Conservation (phyloP, 2,797 vertebrate genomes). For the Myotis daubentonii region DNA sequence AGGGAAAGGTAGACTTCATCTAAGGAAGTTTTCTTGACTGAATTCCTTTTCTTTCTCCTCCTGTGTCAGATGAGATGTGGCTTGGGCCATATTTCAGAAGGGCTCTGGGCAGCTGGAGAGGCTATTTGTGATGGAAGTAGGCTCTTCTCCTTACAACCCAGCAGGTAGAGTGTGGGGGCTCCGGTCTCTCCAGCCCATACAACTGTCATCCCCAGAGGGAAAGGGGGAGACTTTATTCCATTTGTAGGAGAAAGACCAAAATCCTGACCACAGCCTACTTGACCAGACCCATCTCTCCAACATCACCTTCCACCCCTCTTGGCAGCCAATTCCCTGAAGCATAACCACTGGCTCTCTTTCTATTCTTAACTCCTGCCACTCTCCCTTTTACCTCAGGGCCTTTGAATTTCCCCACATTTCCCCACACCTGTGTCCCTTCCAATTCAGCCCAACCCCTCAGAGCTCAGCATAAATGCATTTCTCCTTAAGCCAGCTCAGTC, state of each 20-base stretch:
- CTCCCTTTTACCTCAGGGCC: not conserved
- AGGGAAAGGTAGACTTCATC: not conserved
- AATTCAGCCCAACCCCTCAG: not conserved
- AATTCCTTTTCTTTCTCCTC: not conserved
- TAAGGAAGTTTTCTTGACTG: not conserved
- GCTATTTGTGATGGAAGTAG: not conserved
- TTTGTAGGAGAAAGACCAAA: not conserved
- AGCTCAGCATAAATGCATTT: not conserved
- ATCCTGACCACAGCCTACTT: not conserved
- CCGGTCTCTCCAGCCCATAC: not conserved
- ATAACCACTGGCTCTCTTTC: not conserved
- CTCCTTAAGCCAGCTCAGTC: not conserved
- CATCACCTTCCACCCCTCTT: not conserved
- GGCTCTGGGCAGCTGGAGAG: not conserved
- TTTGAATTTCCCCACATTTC: not conserved
- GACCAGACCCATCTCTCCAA: not conserved
- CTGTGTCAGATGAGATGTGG: not conserved
- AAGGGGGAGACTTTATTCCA: not conserved
- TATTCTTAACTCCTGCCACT: not conserved
- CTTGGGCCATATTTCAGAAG: not conserved
- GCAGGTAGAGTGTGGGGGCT: not conserved
- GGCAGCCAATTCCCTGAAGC: not conserved
- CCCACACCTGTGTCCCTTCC: not conserved
- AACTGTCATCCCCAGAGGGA: not conserved
- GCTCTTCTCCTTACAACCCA: not conserved